phyloP scores from a whole-genome alignment of 2,797 vertebrate genomes.

The Ctenopoma multispine region DNA sequence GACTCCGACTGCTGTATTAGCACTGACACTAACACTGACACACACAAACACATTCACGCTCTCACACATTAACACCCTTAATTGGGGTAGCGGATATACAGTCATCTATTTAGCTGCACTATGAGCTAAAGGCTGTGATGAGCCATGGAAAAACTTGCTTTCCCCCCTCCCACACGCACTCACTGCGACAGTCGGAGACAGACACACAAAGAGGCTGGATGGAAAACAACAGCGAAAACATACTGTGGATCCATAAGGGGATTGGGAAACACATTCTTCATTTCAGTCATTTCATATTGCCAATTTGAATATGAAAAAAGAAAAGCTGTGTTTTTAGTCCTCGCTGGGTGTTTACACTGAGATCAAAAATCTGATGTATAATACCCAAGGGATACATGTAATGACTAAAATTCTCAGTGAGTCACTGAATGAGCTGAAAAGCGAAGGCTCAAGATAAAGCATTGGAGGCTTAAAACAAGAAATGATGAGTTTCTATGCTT shows the following conservation, averaged over 20 bases:
- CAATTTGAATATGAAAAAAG: conserved; percentile 33
- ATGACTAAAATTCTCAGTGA: conserved; percentile 29
- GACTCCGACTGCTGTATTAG: conserved; percentile 32
- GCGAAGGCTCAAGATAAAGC: conserved; percentile 24
- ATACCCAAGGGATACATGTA: conserved; percentile 11
- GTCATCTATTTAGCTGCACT: conserved; percentile 73
- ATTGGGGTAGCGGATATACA: conserved; percentile 76
- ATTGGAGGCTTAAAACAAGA: conserved; percentile 21
- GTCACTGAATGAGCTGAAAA: conserved; percentile 29
- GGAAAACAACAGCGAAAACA: conserved; percentile 64
- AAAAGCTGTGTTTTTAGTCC: conserved; percentile 21
- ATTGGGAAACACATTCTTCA: conserved; percentile 26
- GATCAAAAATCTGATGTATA: conserved; percentile 27
- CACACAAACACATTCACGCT: conserved; percentile 54
- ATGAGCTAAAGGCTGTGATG: conserved; percentile 73
- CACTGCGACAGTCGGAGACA: conserved; percentile 77
- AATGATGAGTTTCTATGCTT: not conserved
- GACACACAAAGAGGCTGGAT: conserved; percentile 61
- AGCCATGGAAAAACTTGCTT: conserved; percentile 63
- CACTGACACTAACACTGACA: conserved; percentile 2
- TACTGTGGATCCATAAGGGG: conserved; percentile 41
- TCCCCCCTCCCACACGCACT: conserved; percentile 70
- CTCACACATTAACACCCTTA: conserved; percentile 79
- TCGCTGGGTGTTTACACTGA: conserved; percentile 26
- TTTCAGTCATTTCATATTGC: conserved; percentile 29